These are phyloP conservation scores for Microtus montanus DNA, from an alignment of 2,113 vertebrate species.

Conservation along the genomic window DNA sequence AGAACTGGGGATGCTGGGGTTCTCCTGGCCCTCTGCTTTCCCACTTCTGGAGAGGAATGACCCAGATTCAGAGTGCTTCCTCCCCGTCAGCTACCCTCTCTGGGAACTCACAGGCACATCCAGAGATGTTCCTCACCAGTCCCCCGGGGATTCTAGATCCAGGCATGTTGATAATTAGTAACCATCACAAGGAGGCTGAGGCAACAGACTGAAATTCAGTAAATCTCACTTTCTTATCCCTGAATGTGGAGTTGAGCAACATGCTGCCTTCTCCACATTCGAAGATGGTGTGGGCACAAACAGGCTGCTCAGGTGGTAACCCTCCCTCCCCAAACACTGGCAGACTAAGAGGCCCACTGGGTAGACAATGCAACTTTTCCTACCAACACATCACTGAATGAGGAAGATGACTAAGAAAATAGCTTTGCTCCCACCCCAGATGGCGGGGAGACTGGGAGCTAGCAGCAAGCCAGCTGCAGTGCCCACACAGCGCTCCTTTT, in stretches of 20 bases:
- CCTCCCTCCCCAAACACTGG: neutral
- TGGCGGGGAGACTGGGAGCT: neutral
- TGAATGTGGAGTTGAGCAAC: neutral
- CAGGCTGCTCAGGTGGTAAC: neutral
- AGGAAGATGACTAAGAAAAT: neutral
- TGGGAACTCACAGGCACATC: neutral
- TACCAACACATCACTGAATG: neutral
- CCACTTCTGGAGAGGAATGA: neutral
- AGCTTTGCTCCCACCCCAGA: neutral
- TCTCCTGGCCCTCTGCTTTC: neutral
- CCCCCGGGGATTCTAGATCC: neutral
- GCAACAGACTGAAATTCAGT: neutral
- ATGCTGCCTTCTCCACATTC: neutral
- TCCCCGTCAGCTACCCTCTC: neutral
- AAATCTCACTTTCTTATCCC: neutral
- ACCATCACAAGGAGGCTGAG: neutral
- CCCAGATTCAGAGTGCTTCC: neutral
- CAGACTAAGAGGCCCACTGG: neutral
- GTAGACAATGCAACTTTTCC: neutral
- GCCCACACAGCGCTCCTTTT: conserved; percentile 9
- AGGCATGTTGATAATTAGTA: neutral
- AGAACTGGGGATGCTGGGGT: neutral
- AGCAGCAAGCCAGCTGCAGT: conserved; percentile 23
- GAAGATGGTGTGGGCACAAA: neutral
- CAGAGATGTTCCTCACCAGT: neutral